phyloP scores from a whole-genome alignment of 2,797 vertebrate genomes.

The Tiaroga cobitis region DNA sequence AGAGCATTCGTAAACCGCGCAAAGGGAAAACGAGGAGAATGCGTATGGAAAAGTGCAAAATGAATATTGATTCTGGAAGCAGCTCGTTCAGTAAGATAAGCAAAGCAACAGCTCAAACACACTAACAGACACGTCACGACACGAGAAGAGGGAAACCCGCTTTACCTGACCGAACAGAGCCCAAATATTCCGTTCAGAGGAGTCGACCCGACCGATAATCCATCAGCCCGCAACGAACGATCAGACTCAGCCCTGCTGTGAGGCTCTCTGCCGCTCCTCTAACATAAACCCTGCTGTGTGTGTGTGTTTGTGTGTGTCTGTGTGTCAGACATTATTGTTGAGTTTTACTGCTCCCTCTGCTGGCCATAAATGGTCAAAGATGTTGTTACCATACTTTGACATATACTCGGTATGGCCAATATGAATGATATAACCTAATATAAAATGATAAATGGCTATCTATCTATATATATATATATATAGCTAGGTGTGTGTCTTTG shows the following conservation, averaged over 20 bases:
- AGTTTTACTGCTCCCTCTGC: slow-evolving; percentile 5
- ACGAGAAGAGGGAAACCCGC: neutral
- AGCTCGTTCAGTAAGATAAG: neutral
- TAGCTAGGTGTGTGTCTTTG: too few relatives aligned
- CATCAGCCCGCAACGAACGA: slow-evolving; percentile 8
- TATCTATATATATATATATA: too few relatives aligned
- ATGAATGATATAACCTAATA: too few relatives aligned
- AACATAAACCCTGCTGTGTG: neutral
- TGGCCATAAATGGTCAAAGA: neutral
- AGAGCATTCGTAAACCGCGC: neutral
- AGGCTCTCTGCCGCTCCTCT: neutral
- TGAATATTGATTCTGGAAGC: neutral
- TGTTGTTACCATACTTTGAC: too few relatives aligned
- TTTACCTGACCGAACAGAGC: slow-evolving; percentile 26
- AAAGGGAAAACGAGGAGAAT: neutral
- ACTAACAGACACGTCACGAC: neutral
- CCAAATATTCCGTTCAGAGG: neutral
- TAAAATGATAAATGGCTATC: too few relatives aligned
- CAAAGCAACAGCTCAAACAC: neutral
- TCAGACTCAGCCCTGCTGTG: neutral
- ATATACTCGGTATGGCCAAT: too few relatives aligned
- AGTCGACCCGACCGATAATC: neutral
- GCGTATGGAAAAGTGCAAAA: too few relatives aligned
- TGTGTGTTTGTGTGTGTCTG: neutral
- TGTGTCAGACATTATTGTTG: neutral